Percentiles rank a stretch among this genome's conserved stretches.
Conservation (phyloP, 2,113 vertebrate genomes). For the Clarias gariepinus region DNA sequence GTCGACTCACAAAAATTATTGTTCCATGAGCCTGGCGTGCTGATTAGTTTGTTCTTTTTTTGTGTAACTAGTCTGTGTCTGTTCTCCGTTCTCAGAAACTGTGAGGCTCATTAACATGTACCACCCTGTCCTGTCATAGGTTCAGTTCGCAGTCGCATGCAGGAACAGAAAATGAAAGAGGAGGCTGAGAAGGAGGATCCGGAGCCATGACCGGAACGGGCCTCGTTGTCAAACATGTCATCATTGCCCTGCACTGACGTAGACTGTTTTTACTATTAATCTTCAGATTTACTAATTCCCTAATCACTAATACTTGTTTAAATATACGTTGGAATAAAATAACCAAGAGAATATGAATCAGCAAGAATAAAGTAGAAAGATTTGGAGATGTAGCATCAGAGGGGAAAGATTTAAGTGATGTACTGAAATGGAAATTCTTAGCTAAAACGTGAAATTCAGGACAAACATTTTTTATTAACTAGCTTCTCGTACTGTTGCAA, state of each 20-base stretch:
- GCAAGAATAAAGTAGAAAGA: not conserved
- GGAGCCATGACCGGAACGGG: constrained; percentile 4
- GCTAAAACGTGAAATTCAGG: not conserved
- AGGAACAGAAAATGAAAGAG: constrained; percentile 93
- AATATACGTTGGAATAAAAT: not conserved
- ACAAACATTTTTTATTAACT: not conserved
- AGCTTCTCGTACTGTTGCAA: not conserved
- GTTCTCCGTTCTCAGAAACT: not conserved
- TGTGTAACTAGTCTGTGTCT: not conserved
- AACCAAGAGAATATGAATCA: not conserved
- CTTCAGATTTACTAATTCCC: not conserved
- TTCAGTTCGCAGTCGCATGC: constrained; percentile 91
- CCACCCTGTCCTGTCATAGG: constrained; percentile 54
- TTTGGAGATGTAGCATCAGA: not conserved
- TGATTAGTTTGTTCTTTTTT: not conserved
- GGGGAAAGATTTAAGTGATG: constrained; percentile 11
- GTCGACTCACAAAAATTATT: not conserved
- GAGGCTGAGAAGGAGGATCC: constrained; percentile 75
- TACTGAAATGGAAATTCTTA: too few species aligned
- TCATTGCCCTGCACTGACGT: not conserved
- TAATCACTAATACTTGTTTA: not conserved
- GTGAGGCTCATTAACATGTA: not conserved
- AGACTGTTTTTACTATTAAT: not conserved
- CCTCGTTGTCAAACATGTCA: not conserved
- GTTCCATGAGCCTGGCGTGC: not conserved